Conservation (phyloP, 2,888 invertebrate genomes). For the Carpatolechia fugitivella region DNA sequence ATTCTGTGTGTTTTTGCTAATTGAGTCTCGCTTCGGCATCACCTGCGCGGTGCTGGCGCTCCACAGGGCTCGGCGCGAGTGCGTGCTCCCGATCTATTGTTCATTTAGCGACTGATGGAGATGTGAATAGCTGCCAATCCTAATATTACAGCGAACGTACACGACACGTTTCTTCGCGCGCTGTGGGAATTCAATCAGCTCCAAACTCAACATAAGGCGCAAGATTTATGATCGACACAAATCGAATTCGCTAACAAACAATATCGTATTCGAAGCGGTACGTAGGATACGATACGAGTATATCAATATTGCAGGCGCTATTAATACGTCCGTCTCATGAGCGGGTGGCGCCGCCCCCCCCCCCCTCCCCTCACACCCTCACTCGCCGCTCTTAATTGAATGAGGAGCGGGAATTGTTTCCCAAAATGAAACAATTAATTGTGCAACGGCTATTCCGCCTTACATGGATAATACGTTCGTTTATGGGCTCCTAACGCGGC, state of each 20-base stretch:
- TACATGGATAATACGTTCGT: slow-evolving; percentile 80
- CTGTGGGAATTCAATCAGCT: slow-evolving; percentile 70
- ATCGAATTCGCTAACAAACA: slow-evolving; percentile 79
- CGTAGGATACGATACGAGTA: slow-evolving; percentile 74
- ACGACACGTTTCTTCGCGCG: slow-evolving; percentile 47
- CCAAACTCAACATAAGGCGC: slow-evolving; percentile 76
- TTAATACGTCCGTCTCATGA: slow-evolving; percentile 79
- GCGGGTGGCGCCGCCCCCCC: slow-evolving; percentile 53
- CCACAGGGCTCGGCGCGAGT: no score
- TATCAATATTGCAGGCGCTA: slow-evolving; percentile 80
- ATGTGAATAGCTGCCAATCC: slow-evolving; percentile 26
- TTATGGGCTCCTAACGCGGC: slow-evolving; percentile 79
- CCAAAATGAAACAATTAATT: slow-evolving; percentile 81
- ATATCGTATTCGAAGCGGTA: slow-evolving; percentile 76
- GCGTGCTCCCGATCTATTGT: slow-evolving; percentile 51
- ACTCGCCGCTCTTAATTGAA: slow-evolving; percentile 79
- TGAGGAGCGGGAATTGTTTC: slow-evolving; percentile 80
- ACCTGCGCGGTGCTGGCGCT: slow-evolving; percentile 46
- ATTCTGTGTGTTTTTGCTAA: slow-evolving; percentile 78
- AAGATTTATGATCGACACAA: slow-evolving; percentile 79
- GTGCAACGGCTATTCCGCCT: slow-evolving; percentile 80
- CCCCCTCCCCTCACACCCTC: slow-evolving; percentile 47
- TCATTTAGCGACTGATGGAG: slow-evolving; percentile 59
- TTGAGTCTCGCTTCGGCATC: slow-evolving; percentile 65
- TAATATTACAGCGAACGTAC: slow-evolving; percentile 12